These are phyloP conservation scores for Mercenaria mercenaria DNA, from an alignment of 1,140 invertebrate genomes.

Conservation along the genomic window DNA sequence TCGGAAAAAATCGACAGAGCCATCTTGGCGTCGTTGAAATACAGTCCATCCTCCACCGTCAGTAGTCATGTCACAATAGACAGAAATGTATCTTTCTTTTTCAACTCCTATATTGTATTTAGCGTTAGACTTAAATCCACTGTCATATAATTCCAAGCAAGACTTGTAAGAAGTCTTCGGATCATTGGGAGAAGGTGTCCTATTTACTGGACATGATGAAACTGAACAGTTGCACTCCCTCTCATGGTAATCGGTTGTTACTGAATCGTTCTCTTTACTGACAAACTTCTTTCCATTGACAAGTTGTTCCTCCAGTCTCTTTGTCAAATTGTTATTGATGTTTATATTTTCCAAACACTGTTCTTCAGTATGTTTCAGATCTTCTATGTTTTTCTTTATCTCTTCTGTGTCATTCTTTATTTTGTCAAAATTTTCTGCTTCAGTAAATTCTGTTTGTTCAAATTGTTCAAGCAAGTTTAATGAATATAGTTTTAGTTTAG, in stretches of 20 bases:
- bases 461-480: neutral
- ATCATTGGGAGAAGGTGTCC: too few species aligned
- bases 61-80: slow-evolving; percentile 91
- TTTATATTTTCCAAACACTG: neutral
- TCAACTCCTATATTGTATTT: neutral
- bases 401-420: neutral
- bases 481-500: too few species aligned
- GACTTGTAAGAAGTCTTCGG: too few species aligned
- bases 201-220: too few species aligned
- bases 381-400: neutral
- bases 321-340: neutral
- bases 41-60: slow-evolving; percentile 95
- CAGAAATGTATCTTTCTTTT: slow-evolving; percentile 72
- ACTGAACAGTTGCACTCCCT: too few species aligned
- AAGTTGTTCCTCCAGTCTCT: neutral
- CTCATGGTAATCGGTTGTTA: too few species aligned
- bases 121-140: neutral
- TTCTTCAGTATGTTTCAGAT: neutral
- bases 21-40: slow-evolving; percentile 92
- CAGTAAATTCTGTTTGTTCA: neutral
- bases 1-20: slow-evolving; percentile 93
- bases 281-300: neutral
- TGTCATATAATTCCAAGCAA: too few species aligned
- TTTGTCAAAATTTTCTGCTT: neutral
- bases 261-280: too few species aligned